phyloP scores from a whole-genome alignment of 2,797 vertebrate genomes.

The Sebastes oblongus region DNA sequence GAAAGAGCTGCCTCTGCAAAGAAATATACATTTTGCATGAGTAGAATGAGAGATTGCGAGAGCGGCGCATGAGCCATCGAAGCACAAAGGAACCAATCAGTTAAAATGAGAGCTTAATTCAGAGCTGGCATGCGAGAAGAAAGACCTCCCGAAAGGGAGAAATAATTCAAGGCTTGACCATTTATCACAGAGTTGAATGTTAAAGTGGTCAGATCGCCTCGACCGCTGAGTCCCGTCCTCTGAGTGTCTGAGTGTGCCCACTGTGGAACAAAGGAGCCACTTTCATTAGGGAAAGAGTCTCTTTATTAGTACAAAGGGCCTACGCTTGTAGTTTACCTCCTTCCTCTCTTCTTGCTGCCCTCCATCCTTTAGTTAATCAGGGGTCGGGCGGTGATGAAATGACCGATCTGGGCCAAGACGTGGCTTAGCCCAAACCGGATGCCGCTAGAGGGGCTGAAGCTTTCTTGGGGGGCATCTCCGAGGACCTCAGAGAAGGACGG shows the following conservation, averaged over 20 bases:
- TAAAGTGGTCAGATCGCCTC: constrained; percentile 47
- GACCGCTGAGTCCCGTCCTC: constrained; percentile 22
- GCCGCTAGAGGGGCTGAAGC: not conserved
- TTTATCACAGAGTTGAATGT: constrained; percentile 63
- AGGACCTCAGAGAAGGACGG: constrained; percentile 12
- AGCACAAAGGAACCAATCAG: constrained; percentile 63
- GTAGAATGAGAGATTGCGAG: constrained; percentile 24
- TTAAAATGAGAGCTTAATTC: constrained; percentile 60
- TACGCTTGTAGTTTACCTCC: not conserved
- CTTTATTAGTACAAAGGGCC: constrained; percentile 55
- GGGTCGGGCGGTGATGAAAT: constrained; percentile 48
- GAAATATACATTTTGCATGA: constrained; percentile 26
- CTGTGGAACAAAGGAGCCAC: constrained; percentile 48
- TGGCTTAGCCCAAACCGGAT: not conserved
- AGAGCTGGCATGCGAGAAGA: constrained; percentile 39
- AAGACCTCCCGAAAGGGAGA: constrained; percentile 48
- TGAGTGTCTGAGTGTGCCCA: constrained; percentile 19
- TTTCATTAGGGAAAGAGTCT: constrained; percentile 53
- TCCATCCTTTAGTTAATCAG: constrained; percentile 38
- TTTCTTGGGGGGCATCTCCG: constrained; percentile 26
- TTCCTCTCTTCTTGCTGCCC: constrained; percentile 1
- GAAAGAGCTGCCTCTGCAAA: constrained; percentile 28
- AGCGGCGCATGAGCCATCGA: not conserved
- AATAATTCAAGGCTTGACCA: constrained; percentile 58
- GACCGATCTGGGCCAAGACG: constrained; percentile 22